Conservation (phyloP, 2,113 vertebrate genomes). For the Benitochromis conjunctus region DNA sequence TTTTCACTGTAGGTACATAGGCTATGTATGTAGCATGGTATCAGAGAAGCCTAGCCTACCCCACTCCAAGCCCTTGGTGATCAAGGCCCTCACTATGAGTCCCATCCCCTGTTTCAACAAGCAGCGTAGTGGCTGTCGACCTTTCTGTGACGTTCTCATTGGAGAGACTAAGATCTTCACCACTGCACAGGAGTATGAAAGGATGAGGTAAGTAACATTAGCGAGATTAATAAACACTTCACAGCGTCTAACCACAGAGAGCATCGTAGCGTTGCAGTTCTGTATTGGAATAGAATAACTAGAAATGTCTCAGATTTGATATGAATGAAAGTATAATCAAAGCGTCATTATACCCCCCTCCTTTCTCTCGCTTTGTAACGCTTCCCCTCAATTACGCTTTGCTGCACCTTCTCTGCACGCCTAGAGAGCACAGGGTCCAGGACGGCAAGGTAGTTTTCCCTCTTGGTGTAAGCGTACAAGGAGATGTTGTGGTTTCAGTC, state of each 20-base stretch:
- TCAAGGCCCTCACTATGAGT: constrained; percentile 88
- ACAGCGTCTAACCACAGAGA: accelerated
- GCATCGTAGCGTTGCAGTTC: background rate
- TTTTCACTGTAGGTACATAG: constrained; percentile 82
- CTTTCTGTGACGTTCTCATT: constrained; percentile 94
- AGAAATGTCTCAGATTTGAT: background rate
- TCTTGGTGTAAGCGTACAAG: constrained; percentile 88
- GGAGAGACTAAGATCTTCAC: constrained; percentile 95
- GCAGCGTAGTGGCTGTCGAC: constrained; percentile 94
- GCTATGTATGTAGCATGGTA: constrained; percentile 94
- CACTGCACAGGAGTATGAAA: constrained; percentile 92
- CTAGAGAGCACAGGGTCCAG: constrained; percentile 90
- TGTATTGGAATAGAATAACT: background rate
- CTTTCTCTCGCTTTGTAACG: background rate
- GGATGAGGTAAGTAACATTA: constrained; percentile 82
- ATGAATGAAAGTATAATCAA: background rate
- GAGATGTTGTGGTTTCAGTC: constrained; percentile 90
- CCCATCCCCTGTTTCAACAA: constrained; percentile 98
- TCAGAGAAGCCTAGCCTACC: constrained; percentile 90
- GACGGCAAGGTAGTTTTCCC: constrained; percentile 93
- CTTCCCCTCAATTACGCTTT: background rate
- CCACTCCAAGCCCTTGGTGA: constrained; percentile 89
- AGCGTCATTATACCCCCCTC: background rate
- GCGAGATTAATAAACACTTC: background rate
- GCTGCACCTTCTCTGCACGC: background rate